phyloP scores from a whole-genome alignment of 37 sponge, comb jelly and placozoan species.

The Hormiphora californensis region DNA sequence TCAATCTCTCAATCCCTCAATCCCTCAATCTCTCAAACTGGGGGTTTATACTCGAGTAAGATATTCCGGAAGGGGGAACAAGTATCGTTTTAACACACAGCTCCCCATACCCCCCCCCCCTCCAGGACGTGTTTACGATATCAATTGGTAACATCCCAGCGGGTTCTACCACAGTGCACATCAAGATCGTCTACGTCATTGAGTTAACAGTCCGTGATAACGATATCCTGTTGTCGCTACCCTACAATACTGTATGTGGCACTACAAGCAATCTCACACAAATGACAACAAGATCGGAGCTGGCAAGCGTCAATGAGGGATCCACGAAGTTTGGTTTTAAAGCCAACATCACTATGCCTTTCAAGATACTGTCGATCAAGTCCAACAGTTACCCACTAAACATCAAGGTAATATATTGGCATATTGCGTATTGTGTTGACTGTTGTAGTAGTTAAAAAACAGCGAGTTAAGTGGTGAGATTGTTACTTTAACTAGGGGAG shows the following conservation, averaged over 20 bases:
- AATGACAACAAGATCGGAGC: conserved; percentile 15
- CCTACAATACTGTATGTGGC: conserved; percentile 74
- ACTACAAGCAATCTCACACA: conserved; percentile 60
- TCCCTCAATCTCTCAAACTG: not conserved
- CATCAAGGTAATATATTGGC: conserved; percentile 83
- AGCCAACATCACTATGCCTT: conserved; percentile 74
- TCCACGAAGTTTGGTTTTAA: not conserved
- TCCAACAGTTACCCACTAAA: conserved; percentile 83
- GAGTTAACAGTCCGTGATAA: conserved; percentile 90
- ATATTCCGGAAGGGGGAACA: not conserved
- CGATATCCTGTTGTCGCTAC: conserved; percentile 75
- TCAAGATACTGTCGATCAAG: conserved; percentile 74
- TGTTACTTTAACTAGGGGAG: too few species aligned
- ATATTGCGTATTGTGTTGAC: too few species aligned
- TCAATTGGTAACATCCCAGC: conserved; percentile 97
- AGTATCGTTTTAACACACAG: not conserved
- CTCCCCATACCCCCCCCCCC: not conserved
- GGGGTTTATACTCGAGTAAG: not conserved
- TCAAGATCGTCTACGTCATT: conserved; percentile 98
- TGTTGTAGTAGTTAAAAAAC: too few species aligned
- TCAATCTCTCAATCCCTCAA: too few species aligned
- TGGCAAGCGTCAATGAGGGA: not conserved
- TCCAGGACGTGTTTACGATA: conserved; percentile 93
- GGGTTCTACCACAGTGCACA: conserved; percentile 80
- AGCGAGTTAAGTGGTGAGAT: too few species aligned